phyloP scores from a whole-genome alignment of 2,888 invertebrate genomes.

The Erannis defoliaria region DNA sequence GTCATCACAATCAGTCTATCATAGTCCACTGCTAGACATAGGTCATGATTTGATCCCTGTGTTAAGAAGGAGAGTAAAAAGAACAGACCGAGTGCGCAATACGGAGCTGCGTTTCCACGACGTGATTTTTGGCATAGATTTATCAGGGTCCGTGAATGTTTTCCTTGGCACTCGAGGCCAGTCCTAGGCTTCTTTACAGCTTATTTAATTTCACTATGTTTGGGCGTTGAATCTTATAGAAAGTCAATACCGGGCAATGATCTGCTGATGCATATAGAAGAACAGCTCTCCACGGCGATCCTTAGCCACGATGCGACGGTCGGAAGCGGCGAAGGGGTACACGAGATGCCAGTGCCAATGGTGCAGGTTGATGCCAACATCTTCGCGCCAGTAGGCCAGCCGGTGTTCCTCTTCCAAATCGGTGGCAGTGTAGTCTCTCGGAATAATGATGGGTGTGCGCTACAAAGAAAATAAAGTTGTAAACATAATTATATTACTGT shows the following conservation, averaged over 20 bases:
- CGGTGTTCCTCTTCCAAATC: conserved; percentile 93
- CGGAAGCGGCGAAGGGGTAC: conserved; percentile 88
- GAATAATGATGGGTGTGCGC: conserved; percentile 90
- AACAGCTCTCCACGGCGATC: conserved; percentile 93
- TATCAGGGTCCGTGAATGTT: too few species aligned
- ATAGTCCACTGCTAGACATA: too few species aligned
- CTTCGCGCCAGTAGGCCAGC: conserved; percentile 93
- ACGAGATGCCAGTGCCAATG: conserved; percentile 95
- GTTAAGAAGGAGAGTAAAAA: too few species aligned
- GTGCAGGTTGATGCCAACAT: conserved; percentile 92
- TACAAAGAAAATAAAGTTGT: conserved; percentile 54
- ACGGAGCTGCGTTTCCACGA: too few species aligned
- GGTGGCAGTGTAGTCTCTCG: conserved; percentile 92
- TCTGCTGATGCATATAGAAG: conserved; percentile 91
- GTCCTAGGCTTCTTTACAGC: too few species aligned
- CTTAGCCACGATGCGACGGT: conserved; percentile 88
- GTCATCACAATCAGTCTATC: background rate
- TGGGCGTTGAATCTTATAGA: too few species aligned
- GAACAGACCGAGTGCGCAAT: too few species aligned
- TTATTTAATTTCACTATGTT: too few species aligned
- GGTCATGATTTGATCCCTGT: too few species aligned
- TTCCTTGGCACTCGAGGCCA: too few species aligned
- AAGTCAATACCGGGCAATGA: conserved; percentile 71
- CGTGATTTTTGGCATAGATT: too few species aligned
- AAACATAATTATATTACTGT: conserved; percentile 9